Conservation (phyloP, 2,888 invertebrate genomes). For the Merodon equestris region DNA sequence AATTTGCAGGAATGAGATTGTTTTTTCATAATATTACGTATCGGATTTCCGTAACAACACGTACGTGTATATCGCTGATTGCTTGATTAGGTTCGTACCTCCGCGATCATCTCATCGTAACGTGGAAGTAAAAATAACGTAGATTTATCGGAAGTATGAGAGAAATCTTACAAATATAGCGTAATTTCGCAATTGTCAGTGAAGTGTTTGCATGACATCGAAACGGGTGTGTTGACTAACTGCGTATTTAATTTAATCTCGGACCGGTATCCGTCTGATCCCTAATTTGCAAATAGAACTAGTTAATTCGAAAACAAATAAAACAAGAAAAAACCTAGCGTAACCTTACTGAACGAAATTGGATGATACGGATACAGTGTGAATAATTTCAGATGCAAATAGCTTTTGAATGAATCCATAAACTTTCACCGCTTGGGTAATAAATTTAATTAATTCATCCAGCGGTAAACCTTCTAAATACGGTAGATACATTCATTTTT, state of each 20-base stretch:
- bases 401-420: neutral
- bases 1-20: slow-evolving; percentile 24
- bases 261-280: too few species aligned
- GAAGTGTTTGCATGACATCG: too few species aligned
- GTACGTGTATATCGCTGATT: too few species aligned
- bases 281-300: neutral
- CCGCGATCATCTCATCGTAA: slow-evolving; percentile 5
- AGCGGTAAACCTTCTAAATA: slow-evolving; percentile 23
- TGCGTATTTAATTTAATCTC: slow-evolving; percentile 2
- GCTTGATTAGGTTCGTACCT: too few species aligned
- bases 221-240: slow-evolving; percentile 13
- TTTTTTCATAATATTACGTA: slow-evolving; percentile 33
- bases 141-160: slow-evolving; percentile 15
- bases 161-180: slow-evolving; percentile 6
- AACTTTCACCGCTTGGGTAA: slow-evolving; percentile 41
- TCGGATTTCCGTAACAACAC: slow-evolving; percentile 24
- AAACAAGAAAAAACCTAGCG: slow-evolving; percentile 1
- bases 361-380: too few species aligned
- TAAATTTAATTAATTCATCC: slow-evolving; percentile 30
- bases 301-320: slow-evolving; percentile 11
- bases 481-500: too few species aligned
- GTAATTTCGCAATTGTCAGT: neutral
- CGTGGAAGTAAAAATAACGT: slow-evolving; percentile 2
- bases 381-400: slow-evolving; percentile 1
- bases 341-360: too few species aligned